A percentile compares a stretch with the other conserved stretches of the same genome.
phyloP scores from a whole-genome alignment of 2,113 vertebrate species.

The Oenanthe oenanthe region DNA sequence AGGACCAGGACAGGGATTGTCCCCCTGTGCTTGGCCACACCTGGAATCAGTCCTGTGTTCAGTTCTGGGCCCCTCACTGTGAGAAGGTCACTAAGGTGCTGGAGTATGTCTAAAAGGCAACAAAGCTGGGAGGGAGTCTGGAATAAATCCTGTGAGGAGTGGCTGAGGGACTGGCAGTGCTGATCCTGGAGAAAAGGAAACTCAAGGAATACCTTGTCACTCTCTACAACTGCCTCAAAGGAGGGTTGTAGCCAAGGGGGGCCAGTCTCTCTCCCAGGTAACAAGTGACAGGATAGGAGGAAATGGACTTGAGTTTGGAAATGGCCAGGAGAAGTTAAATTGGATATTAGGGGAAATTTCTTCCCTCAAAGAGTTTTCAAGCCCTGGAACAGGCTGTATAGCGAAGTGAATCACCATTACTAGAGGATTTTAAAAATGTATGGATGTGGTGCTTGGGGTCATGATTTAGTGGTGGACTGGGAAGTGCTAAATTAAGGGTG shows the following conservation, averaged over 20 bases:
- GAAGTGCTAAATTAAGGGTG: neutral
- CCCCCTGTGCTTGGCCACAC: fast-evolving
- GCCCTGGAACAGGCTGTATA: neutral
- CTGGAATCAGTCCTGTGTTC: neutral
- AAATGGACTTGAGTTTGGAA: neutral
- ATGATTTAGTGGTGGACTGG: neutral
- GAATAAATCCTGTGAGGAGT: neutral
- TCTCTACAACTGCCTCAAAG: neutral
- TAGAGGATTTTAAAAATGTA: neutral
- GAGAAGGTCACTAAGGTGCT: neutral
- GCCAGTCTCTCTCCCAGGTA: neutral
- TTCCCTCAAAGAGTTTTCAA: neutral
- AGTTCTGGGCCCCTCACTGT: neutral
- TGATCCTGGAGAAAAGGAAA: neutral
- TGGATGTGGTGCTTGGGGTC: neutral
- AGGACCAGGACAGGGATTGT: neutral
- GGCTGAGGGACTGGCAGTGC: neutral
- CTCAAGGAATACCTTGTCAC: neutral
- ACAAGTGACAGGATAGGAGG: neutral
- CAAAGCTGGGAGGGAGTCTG: neutral
- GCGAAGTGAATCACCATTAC: neutral
- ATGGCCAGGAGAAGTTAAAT: neutral
- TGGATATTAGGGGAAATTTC: neutral
- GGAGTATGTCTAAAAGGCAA: neutral
- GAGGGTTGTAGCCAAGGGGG: neutral